Evolutionary conservation across 2,888 invertebrate species (phyloP).

Genomic region (Salpingus planirostris): DNA sequence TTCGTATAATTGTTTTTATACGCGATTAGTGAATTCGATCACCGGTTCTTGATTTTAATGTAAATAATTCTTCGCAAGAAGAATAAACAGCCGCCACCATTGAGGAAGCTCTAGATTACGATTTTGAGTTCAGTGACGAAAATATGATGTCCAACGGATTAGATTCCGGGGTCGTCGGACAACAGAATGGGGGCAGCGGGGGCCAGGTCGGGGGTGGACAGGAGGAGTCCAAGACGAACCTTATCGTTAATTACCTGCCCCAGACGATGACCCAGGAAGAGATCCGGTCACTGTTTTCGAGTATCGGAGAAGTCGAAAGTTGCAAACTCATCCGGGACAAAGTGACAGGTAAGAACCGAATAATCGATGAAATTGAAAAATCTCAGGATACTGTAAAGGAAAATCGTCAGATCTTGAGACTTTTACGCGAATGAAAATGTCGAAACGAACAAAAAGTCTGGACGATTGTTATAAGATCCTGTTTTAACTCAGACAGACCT

Average conservation of each 20-base stretch:
- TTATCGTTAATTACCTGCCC: conserved; percentile 99
- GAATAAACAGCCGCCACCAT: conserved; percentile 21
- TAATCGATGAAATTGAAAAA: too few relatives aligned
- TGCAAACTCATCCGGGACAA: conserved; percentile 99
- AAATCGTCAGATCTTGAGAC: too few relatives aligned
- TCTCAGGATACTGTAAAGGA: too few relatives aligned
- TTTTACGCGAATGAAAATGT: too few relatives aligned
- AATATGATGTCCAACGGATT: conserved; percentile 75
- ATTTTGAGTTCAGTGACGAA: conserved; percentile 30
- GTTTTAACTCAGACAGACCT: too few relatives aligned
- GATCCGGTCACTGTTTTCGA: conserved; percentile 93
- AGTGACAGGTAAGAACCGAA: conserved; percentile 69
- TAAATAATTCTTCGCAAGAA: conserved; percentile 15
- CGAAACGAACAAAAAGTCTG: too few relatives aligned
- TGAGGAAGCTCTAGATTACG: conserved; percentile 23
- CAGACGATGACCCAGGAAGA: conserved; percentile 99
- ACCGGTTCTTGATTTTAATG: conserved; percentile 15
- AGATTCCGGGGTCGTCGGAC: conserved; percentile 67
- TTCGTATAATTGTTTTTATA: conserved; percentile 16
- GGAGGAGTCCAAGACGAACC: conserved; percentile 94
- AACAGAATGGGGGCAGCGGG: conserved; percentile 70
- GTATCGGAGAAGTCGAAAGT: conserved; percentile 98
- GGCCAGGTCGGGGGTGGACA: conserved; percentile 52
- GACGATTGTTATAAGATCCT: too few relatives aligned
- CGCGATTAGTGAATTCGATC: conserved; percentile 14